phyloP scores from a whole-genome alignment of 2,888 invertebrate genomes.

The Phyto melanocephala region DNA sequence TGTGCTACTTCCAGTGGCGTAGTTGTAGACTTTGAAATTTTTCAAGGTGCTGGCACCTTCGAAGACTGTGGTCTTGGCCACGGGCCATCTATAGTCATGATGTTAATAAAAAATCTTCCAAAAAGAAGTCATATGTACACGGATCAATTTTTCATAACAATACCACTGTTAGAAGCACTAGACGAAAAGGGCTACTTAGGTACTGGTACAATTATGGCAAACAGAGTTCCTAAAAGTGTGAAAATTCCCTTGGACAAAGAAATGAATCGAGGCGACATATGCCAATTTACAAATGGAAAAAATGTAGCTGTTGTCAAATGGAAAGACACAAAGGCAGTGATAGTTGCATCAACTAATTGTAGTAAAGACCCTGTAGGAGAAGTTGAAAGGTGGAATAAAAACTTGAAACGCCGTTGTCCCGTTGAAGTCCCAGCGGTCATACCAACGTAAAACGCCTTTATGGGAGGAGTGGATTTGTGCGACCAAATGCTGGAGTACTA shows the following conservation, averaged over 20 bases:
- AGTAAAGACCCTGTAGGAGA: constrained; percentile 8
- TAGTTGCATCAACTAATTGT: not conserved
- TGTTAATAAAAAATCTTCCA: not conserved
- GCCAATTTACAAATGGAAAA: not conserved
- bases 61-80: too few species aligned
- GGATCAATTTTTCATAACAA: not conserved
- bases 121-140: not conserved
- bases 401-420: constrained; percentile 2
- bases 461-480: constrained; percentile 10
- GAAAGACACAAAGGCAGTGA: not conserved
- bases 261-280: not conserved
- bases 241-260: constrained; percentile 4
- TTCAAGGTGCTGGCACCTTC: too few species aligned
- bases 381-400: not conserved
- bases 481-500: not conserved
- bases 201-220: not conserved
- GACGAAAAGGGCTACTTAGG: not conserved
- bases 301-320: not conserved
- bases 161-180: not conserved
- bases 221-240: constrained; percentile 6
- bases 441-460: constrained; percentile 1
- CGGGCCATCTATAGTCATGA: not conserved
- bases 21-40: constrained; percentile 5
- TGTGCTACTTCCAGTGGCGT: too few species aligned
- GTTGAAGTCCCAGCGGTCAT: not conserved